Evolutionary conservation across 1,140 invertebrate species (phyloP), one percentile per base, ranked within the genome.

Genomic region (Drosophila simulans): DNA sequence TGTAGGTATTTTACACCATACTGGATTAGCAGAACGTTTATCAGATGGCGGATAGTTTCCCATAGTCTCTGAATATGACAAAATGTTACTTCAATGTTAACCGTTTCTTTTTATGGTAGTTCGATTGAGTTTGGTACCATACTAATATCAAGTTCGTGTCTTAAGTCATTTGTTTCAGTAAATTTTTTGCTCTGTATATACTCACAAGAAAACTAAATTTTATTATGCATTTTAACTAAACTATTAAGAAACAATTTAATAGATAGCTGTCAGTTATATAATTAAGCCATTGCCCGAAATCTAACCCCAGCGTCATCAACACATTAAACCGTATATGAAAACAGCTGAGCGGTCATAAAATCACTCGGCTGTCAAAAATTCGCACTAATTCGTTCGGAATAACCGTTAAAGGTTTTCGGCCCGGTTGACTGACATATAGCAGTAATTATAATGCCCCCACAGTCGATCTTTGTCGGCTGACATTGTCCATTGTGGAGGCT

Each of bases 301-400:
- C 22, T 15, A 35, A 34, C 27, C 35, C 17, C 34, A 8, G 10
- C 12, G 5, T 34, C 40, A 43, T 34, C 34, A 48, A 65, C 62
- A 65, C 43, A 66, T 68, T 69, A 69, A 63, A 39, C 17, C 11
- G 4, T 25, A 51, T 20, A 43, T 10, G 39, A 39, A 46, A 49
- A 49, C 56, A 43, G 70, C 39, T 11, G 25, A 37, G 13, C 45
- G 68, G 65, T 74, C 82, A 68, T 78, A 86, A 88, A 88, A 88
- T 73, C 75, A 86, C 43, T 86, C 65, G 59, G 11, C 56, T 88
- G 83, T 88, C 83, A 86, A 86, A 86, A 79, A 88, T 86, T 86
- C 59, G 83, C 83, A 86, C 79, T 72, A 83, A 83, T 88, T 83
- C 79, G 64, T 83, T 86, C 48, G 65, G 70, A 73, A 77, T 69